phyloP scores from a whole-genome alignment of 2,113 vertebrate genomes.

The Oenanthe oenanthe region DNA sequence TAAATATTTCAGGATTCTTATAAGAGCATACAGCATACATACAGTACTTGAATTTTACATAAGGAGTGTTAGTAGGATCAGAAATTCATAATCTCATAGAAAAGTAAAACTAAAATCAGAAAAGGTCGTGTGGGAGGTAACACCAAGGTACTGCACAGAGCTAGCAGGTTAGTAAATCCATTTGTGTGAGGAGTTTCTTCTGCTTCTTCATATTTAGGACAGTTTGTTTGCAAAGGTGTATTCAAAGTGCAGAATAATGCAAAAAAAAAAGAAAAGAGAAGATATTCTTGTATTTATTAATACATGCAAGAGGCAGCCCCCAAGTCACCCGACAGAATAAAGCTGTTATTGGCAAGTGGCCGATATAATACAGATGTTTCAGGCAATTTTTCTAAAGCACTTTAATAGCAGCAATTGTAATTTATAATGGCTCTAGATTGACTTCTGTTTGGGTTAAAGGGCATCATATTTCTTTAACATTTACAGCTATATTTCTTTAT shows the following conservation, averaged over 20 bases:
- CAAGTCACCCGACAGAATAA: slow-evolving; percentile 81
- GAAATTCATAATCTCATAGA: slow-evolving; percentile 76
- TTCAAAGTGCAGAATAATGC: slow-evolving; percentile 79
- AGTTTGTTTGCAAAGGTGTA: slow-evolving; percentile 73
- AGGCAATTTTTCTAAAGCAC: slow-evolving; percentile 84
- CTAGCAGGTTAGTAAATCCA: slow-evolving; percentile 72
- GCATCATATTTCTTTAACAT: slow-evolving; percentile 76
- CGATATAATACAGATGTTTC: slow-evolving; percentile 79
- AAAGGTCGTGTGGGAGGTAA: slow-evolving; percentile 67
- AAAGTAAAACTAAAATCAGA: slow-evolving; percentile 76
- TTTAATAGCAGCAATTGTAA: slow-evolving; percentile 83
- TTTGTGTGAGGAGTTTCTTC: slow-evolving; percentile 73
- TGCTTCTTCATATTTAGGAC: slow-evolving; percentile 62
- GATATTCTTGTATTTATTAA: slow-evolving; percentile 71
- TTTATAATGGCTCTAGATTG: slow-evolving; percentile 79
- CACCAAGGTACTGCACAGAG: slow-evolving; percentile 77
- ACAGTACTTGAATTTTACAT: slow-evolving; percentile 81
- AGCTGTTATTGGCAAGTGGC: slow-evolving; percentile 82
- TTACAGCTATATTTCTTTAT: slow-evolving; percentile 80
- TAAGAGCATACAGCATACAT: slow-evolving; percentile 86
- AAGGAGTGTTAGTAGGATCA: slow-evolving; percentile 75
- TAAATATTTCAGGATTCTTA: slow-evolving; percentile 83
- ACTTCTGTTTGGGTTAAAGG: slow-evolving; percentile 76
- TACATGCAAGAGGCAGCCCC: slow-evolving; percentile 83
- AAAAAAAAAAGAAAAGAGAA: slow-evolving; percentile 53